Base-by-base conservation (phyloP, 2,113 vertebrate genomes). In the Heloderma charlesbogerti region DNA sequence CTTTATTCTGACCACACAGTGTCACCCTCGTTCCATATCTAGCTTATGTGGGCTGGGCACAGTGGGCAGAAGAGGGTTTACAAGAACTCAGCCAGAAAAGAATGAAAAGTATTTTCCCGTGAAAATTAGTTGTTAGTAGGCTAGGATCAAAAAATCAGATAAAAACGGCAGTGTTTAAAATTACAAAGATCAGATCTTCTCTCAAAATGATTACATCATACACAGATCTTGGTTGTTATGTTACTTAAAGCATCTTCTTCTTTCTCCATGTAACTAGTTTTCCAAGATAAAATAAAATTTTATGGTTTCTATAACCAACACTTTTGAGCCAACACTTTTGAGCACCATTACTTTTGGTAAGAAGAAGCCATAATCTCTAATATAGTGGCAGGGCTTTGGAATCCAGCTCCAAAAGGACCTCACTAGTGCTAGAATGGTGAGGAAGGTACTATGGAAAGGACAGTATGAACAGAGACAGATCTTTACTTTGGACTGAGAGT, bases 1-100 rank as follows among this genome's bases (percentile, higher is more conserved):
- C n/a, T 54, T 88, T 80, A 1, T 22, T 94, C 37, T 94, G 91
- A 91, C 97, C 97, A 97, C 96, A 94, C 74, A 89, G 96, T 96
- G 97, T 96, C 97, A 96, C 96, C 90, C 91, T 96, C 88, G 63
- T 92, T 74, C 92, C 84, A 93, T 6, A 0, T 75, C 54, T 40
- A 4, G 85, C 78, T 88, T 71, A 90, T 2, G 45, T 9, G 74
- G 75, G 12, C 7, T 15, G 60, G 22, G 60, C 48, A 51, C 48
- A 8, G n/a, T 4, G 74, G 75, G 12, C 7, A 15, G 60, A 22
- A 12, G 20, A 1, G 60, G 60, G 40, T 16, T 84, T 25, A 1
- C 4, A 60, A 5, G 13, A 37, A 37, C 34, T 81, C 48, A 84
- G 1, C 43, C 48, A 82, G 10, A 60, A 37, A 91, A 60, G 90